Evolutionary conservation across 37 sponge, comb jelly and placozoan species (phyloP).

Genomic region (Halisarca cf. caerulea): DNA sequence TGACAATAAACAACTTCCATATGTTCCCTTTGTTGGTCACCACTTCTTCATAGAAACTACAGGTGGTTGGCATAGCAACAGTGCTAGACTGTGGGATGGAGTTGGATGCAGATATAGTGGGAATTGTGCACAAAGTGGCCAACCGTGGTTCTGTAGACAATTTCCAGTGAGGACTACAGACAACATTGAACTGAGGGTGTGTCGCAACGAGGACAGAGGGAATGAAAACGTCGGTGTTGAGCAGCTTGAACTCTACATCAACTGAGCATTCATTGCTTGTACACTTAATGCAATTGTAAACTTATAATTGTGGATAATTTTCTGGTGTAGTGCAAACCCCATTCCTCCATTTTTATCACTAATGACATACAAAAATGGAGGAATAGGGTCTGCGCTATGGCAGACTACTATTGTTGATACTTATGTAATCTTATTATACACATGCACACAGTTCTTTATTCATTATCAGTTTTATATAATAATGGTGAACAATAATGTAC

Average conservation of each 20-base stretch:
- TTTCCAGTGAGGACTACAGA: constrained; percentile 2
- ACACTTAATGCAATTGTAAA: too few relatives aligned
- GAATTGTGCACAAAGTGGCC: neutral
- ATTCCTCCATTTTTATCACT: too few relatives aligned
- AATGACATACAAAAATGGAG: too few relatives aligned
- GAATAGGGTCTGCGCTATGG: too few relatives aligned
- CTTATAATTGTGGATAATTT: too few relatives aligned
- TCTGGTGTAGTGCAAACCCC: too few relatives aligned
- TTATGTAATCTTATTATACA: too few relatives aligned
- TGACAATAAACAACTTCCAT: neutral
- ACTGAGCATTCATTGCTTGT: too few relatives aligned
- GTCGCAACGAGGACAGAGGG: constrained; percentile 6
- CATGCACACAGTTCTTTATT: too few relatives aligned
- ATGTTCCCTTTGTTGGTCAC: neutral
- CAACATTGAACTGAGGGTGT: constrained; percentile 24
- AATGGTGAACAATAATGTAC: too few relatives aligned
- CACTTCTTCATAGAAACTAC: neutral
- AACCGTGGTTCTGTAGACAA: constrained; percentile 28
- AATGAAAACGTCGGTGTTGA: constrained; percentile 3
- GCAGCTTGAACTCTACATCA: neutral
- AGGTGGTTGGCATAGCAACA: neutral
- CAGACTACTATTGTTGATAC: too few relatives aligned
- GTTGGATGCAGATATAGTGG: neutral
- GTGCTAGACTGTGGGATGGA: neutral
- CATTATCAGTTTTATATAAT: too few relatives aligned